These are phyloP conservation scores for Timema podura DNA, from an alignment of 2,888 invertebrate genomes.

Conservation along the genomic window DNA sequence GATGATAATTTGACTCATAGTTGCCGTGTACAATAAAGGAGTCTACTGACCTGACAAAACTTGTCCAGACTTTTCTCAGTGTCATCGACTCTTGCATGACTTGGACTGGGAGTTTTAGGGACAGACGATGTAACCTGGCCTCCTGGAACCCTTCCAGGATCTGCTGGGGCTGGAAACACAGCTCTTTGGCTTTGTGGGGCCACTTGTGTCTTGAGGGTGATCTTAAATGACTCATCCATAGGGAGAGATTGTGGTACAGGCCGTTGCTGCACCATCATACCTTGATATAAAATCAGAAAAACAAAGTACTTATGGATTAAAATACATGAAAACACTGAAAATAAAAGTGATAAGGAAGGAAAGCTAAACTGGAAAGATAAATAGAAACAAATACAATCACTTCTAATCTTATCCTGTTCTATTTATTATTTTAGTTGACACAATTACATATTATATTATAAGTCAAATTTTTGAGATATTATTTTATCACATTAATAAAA, in stretches of 20 bases:
- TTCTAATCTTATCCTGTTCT: too few species aligned
- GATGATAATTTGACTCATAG: too few species aligned
- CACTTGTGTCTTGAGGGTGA: conserved; percentile 54
- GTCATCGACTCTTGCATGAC: conserved; percentile 49
- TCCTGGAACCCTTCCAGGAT: conserved; percentile 36
- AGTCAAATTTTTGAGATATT: too few species aligned
- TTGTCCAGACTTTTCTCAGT: conserved; percentile 69
- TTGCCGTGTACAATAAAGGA: background rate
- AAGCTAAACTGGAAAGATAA: too few species aligned
- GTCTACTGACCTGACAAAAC: conserved; percentile 57
- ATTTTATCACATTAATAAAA: too few species aligned
- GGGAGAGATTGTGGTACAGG: conserved; percentile 22
- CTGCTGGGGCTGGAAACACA: background rate
- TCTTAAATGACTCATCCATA: conserved; percentile 57
- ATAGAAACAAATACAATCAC: too few species aligned
- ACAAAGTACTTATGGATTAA: too few species aligned
- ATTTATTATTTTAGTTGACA: too few species aligned
- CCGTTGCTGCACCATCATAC: background rate
- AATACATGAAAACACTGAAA: too few species aligned
- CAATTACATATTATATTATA: too few species aligned
- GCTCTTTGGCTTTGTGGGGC: background rate
- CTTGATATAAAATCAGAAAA: too few species aligned
- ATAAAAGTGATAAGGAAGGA: too few species aligned
- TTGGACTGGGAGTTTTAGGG: conserved; percentile 81
- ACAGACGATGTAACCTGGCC: conserved; percentile 67